A percentile compares a stretch with the other conserved stretches of the same genome.
phyloP scores from a whole-genome alignment of 2,113 vertebrate species.

The Eulacestoma nigropectus region DNA sequence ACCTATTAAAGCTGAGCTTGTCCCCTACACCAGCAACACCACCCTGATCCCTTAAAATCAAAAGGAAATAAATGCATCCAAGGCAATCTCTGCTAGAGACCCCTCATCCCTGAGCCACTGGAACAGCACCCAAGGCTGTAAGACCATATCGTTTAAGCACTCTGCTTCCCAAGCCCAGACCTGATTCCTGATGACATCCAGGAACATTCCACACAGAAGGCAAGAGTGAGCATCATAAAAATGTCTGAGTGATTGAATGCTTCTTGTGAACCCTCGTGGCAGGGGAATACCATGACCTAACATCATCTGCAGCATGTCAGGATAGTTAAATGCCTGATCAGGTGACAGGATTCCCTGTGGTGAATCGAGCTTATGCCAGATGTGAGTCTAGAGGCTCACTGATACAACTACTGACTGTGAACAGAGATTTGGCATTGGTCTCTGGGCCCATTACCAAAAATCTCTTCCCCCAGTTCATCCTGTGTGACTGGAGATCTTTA shows the following conservation, averaged over 20 bases:
- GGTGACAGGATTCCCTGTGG: not conserved
- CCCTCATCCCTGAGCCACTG: not conserved
- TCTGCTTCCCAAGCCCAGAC: not conserved
- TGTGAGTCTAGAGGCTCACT: not conserved
- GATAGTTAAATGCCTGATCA: not conserved
- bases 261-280: not conserved
- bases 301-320: not conserved
- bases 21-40: not conserved
- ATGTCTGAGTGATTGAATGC: not conserved
- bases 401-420: not conserved
- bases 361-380: not conserved
- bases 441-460: not conserved
- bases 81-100: not conserved
- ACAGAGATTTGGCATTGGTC: accelerated
- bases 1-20: not conserved
- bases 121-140: not conserved
- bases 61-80: not conserved
- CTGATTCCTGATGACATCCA: not conserved
- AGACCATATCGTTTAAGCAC: not conserved
- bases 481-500: not conserved
- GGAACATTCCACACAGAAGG: not conserved
- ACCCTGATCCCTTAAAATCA: not conserved
- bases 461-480: not conserved
- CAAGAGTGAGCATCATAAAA: not conserved
- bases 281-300: not conserved